These are phyloP conservation scores for Stratiolaelaps scimitus DNA, from an alignment of 1,140 invertebrate species.

Conservation along the genomic window DNA sequence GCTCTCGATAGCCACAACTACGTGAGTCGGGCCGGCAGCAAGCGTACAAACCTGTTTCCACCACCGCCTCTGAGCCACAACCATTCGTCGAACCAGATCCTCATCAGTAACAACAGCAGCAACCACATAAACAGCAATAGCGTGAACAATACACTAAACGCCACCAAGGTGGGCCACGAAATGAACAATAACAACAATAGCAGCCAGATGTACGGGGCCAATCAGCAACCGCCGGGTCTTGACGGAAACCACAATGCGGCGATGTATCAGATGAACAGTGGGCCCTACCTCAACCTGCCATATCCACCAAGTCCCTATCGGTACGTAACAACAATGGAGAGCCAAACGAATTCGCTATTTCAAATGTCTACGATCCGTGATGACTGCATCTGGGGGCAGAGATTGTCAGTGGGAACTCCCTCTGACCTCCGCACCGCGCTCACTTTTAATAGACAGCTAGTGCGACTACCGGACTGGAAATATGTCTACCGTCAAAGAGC, in stretches of 20 bases:
- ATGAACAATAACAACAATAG: conserved; percentile 40
- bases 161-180: conserved; percentile 38
- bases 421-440: too few relatives aligned
- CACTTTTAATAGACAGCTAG: too few relatives aligned
- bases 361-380: too few relatives aligned
- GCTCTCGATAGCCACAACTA: conserved; percentile 22
- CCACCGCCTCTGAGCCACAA: not conserved
- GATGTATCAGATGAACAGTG: conserved; percentile 28
- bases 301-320: conserved; percentile 32
- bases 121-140: conserved; percentile 34
- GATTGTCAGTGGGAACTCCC: too few relatives aligned
- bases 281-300: conserved; percentile 36
- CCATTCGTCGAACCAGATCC: conserved; percentile 28
- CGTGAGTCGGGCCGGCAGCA: conserved; percentile 14
- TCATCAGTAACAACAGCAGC: too few relatives aligned
- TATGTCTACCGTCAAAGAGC: too few relatives aligned
- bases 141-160: conserved; percentile 1
- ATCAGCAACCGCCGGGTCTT: too few relatives aligned
- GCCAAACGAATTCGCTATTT: too few relatives aligned
- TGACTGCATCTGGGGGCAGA: too few relatives aligned
- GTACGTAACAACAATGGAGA: not conserved
- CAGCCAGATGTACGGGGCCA: not conserved
- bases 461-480: too few relatives aligned
- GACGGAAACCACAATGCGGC: conserved; percentile 6
- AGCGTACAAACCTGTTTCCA: conserved; percentile 19